These are phyloP conservation scores for Melieria picta DNA, from an alignment of 2,888 invertebrate genomes.

Conservation along the genomic window DNA sequence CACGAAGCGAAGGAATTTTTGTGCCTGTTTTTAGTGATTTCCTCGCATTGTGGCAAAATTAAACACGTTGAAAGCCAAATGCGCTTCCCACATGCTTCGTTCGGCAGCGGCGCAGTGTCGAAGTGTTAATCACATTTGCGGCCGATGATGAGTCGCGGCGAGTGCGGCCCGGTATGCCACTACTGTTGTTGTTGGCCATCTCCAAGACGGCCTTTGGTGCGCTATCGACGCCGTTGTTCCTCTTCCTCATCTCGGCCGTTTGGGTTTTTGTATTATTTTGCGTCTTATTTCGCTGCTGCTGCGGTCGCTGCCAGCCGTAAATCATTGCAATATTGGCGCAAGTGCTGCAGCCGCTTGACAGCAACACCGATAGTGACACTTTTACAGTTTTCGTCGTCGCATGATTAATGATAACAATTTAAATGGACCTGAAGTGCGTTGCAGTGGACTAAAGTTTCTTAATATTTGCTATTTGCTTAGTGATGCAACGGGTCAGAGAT, in stretches of 20 bases:
- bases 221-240: background rate
- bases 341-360: slow-evolving; percentile 30
- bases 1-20: background rate
- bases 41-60: background rate
- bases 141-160: slow-evolving; percentile 24
- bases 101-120: slow-evolving; percentile 11
- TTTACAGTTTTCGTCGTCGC: slow-evolving; percentile 28
- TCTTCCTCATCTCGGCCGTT: slow-evolving; percentile 8
- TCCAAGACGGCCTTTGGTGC: background rate
- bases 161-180: slow-evolving; percentile 2
- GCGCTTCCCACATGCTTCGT: slow-evolving; percentile 17
- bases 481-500: too few species aligned
- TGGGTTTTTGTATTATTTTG: background rate
- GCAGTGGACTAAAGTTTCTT: too few species aligned
- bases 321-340: slow-evolving; percentile 32
- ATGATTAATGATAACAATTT: slow-evolving; percentile 32
- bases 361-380: slow-evolving; percentile 33
- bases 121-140: slow-evolving; percentile 31
- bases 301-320: slow-evolving; percentile 20
- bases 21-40: background rate
- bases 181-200: background rate
- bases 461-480: too few species aligned
- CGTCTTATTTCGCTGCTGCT: background rate
- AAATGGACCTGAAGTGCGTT: background rate
- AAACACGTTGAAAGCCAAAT: background rate